phyloP scores from a whole-genome alignment of 2,797 vertebrate species.

The Mionectes olivaceus region DNA sequence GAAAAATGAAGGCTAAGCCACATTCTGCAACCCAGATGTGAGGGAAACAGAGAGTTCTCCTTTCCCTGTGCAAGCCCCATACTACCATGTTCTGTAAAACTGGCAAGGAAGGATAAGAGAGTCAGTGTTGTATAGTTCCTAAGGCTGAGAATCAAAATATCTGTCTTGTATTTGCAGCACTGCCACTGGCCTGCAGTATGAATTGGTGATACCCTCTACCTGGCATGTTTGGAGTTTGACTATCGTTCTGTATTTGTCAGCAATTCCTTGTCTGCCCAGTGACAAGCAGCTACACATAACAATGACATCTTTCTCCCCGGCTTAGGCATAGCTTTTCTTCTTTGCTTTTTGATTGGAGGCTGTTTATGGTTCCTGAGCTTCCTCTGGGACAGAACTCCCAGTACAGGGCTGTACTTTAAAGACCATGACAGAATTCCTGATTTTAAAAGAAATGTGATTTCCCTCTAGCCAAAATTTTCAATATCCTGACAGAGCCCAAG shows the following conservation, averaged over 20 bases:
- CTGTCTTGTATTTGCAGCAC: background rate
- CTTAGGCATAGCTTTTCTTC: background rate
- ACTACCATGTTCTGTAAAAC: background rate
- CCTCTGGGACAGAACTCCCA: conserved; percentile 1
- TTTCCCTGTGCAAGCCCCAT: accelerated
- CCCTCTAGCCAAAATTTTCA: conserved; percentile 15
- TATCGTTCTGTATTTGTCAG: background rate
- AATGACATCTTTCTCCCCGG: background rate
- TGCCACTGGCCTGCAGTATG: background rate
- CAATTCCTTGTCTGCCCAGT: background rate
- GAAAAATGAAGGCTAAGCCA: background rate
- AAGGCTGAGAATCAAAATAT: background rate
- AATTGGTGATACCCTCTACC: background rate
- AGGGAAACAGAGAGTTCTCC: background rate
- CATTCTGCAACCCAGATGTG: too few relatives aligned
- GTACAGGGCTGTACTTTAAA: background rate
- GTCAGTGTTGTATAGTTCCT: background rate
- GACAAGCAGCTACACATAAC: background rate
- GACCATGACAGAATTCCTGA: background rate
- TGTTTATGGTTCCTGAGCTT: background rate
- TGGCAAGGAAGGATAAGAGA: background rate
- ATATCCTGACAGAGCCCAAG: background rate
- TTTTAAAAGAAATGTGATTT: conserved; percentile 16
- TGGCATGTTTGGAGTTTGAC: background rate
- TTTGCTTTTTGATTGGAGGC: conserved; percentile 6